Conservation (phyloP, 2,888 invertebrate genomes). For the Matsumyia berberina region DNA sequence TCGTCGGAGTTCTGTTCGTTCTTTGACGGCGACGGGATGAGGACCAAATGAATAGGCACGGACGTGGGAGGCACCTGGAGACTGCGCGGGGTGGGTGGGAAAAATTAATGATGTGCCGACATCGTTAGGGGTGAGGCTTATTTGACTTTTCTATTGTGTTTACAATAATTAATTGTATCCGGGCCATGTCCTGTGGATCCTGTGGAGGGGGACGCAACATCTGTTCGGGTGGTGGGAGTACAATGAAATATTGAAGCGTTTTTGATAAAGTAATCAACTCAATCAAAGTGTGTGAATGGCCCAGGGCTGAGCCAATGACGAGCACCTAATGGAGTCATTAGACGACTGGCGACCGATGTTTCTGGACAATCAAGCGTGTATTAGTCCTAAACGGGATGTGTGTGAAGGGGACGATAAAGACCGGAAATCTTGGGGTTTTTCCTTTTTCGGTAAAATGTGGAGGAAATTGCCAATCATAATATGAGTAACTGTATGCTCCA, state of each 20-base stretch:
- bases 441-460: conserved; percentile 23
- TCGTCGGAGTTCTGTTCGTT: neutral
- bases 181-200: conserved; percentile 12
- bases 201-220: conserved; percentile 44
- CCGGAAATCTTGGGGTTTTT: neutral
- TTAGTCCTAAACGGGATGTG: conserved; percentile 31
- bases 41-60: neutral
- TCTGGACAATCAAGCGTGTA: conserved; percentile 66
- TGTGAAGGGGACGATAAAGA: too few relatives aligned
- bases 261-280: conserved; percentile 74
- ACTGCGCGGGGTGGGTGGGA: neutral
- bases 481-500: conserved; percentile 38
- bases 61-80: too few relatives aligned
- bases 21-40: conserved; percentile 34
- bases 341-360: conserved; percentile 59
- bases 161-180: conserved; percentile 71
- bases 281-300: conserved; percentile 59
- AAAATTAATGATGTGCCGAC: conserved; percentile 70
- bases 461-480: conserved; percentile 59
- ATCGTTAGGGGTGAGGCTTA: conserved; percentile 56
- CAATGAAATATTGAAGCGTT: conserved; percentile 68
- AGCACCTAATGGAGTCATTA: conserved; percentile 68
- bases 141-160: conserved; percentile 71
- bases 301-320: conserved; percentile 24
- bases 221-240: conserved; percentile 34